Evolutionary conservation across 2,888 invertebrate species (phyloP).

Genomic region (Crepidodera aurea): DNA sequence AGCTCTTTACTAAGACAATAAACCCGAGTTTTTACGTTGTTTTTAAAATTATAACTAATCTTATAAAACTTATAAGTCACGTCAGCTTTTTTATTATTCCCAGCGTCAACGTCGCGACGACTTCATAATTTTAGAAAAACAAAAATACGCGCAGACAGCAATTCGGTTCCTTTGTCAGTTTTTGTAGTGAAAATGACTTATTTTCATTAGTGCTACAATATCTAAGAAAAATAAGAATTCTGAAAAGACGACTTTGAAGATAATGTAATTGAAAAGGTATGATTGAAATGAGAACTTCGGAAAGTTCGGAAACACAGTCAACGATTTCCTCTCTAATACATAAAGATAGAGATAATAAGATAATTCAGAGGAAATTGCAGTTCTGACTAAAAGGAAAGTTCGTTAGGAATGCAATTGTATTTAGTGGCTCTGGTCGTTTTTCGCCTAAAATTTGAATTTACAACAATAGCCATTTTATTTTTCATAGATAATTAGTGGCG

Average conservation of each 20-base stretch:
- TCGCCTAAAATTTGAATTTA: too few relatives aligned
- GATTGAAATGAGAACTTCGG: not conserved
- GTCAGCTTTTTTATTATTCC: not conserved
- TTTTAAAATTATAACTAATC: not conserved
- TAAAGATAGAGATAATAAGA: too few relatives aligned
- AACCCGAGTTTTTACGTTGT: not conserved
- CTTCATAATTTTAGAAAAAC: not conserved
- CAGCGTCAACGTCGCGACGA: not conserved
- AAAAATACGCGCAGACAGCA: not conserved
- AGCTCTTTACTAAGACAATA: too few relatives aligned
- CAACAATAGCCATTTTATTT: too few relatives aligned
- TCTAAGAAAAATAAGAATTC: not conserved
- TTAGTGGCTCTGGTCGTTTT: too few relatives aligned
- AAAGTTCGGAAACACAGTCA: too few relatives aligned
- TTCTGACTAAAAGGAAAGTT: too few relatives aligned
- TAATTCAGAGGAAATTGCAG: too few relatives aligned
- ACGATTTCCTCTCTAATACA: too few relatives aligned
- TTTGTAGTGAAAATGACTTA: not conserved
- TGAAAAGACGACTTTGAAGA: not conserved
- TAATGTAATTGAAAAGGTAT: not conserved
- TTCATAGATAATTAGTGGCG: too few relatives aligned
- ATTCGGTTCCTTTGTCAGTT: not conserved
- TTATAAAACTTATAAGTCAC: not conserved
- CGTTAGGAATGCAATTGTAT: too few relatives aligned
- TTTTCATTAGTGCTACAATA: not conserved